Evolutionary conservation across 92 coral and sea anemone species (phyloP).

Genomic region (Epizoanthus ramosus): DNA sequence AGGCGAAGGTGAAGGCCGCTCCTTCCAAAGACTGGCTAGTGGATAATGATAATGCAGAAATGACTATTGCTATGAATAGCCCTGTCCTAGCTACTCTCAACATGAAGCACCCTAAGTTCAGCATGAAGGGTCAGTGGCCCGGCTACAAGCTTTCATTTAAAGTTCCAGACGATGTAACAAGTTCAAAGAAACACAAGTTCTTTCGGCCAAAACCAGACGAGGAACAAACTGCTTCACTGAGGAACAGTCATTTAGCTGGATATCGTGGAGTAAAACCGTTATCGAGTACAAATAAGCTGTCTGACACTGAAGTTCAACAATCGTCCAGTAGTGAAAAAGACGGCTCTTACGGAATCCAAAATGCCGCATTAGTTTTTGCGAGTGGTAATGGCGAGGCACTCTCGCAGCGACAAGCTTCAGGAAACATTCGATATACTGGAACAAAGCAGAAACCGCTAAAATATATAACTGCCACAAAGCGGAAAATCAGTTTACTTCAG

Average conservation of each 20-base stretch:
- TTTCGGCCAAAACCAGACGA: neutral
- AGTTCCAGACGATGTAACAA: constrained; percentile 74
- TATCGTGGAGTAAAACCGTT: neutral
- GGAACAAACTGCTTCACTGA: neutral
- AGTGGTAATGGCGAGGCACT: neutral
- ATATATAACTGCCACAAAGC: neutral
- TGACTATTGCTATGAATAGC: constrained; percentile 69
- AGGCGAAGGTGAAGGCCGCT: constrained; percentile 77
- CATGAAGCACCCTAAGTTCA: constrained; percentile 83
- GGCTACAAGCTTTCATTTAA: constrained; percentile 69
- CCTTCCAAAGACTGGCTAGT: constrained; percentile 81
- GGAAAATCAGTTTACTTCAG: neutral
- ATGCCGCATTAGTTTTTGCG: neutral
- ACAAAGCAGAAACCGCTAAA: neutral
- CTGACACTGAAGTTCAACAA: neutral
- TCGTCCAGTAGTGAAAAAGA: neutral
- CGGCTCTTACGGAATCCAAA: neutral
- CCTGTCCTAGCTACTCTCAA: constrained; percentile 66
- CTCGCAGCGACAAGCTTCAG: neutral
- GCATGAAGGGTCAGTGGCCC: constrained; percentile 88
- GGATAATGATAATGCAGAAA: constrained; percentile 85
- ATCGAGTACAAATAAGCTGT: neutral
- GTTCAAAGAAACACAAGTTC: constrained; percentile 67
- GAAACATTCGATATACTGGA: neutral
- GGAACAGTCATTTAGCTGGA: neutral